phyloP scores from a whole-genome alignment of 2,113 vertebrate genomes.

The Oncorhynchus gorbuscha region DNA sequence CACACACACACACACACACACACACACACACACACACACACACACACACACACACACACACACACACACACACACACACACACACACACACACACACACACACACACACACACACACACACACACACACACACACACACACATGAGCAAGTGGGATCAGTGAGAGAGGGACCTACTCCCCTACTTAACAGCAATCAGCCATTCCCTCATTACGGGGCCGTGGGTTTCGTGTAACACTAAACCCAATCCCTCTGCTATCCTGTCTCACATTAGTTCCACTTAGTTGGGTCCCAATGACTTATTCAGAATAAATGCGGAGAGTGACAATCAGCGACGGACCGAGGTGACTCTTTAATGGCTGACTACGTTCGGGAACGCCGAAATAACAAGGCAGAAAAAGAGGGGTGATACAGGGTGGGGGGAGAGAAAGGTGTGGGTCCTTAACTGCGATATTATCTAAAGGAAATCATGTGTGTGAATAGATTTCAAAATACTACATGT shows the following conservation, averaged over 20 bases:
- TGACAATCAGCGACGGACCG: constrained; percentile 75
- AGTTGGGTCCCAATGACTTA: constrained; percentile 88
- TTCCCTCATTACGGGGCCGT: constrained; percentile 73
- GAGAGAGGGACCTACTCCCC: constrained; percentile 35
- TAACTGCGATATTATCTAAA: background rate
- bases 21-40: constrained; percentile 24
- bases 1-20: constrained; percentile 27
- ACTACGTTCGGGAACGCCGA: constrained; percentile 61
- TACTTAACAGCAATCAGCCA: constrained; percentile 73
- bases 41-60: constrained; percentile 1
- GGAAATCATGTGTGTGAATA: background rate
- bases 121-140: constrained; percentile 21
- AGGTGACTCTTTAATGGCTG: constrained; percentile 72
- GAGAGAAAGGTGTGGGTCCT: constrained; percentile 44
- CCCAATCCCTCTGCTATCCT: constrained; percentile 81
- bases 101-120: constrained; percentile 20
- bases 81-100: constrained; percentile 25
- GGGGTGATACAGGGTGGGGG: constrained; percentile 51
- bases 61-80: background rate
- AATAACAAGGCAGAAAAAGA: constrained; percentile 66
- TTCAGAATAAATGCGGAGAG: constrained; percentile 79
- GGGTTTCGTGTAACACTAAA: constrained; percentile 78
- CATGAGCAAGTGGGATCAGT: constrained; percentile 27
- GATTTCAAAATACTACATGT: too few relatives aligned
- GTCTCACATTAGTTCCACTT: constrained; percentile 92